Evolutionary conservation across 2,888 invertebrate species (phyloP).

Genomic region (Zygothrica quintamaculata): DNA sequence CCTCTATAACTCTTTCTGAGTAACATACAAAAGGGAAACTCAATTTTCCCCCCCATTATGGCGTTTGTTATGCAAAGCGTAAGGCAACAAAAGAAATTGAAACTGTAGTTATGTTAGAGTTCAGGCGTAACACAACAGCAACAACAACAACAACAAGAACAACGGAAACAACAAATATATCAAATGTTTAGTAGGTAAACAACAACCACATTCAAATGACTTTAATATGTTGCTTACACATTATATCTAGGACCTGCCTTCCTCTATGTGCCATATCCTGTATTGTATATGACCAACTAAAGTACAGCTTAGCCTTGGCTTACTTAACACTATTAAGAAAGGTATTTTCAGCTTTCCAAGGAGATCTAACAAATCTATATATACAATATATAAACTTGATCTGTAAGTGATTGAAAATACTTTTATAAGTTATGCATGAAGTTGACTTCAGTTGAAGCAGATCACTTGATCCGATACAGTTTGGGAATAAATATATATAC

Average conservation of each 20-base stretch:
- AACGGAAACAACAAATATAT: constrained; percentile 21
- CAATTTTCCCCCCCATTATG: too few species aligned
- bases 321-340: too few species aligned
- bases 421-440: too few species aligned
- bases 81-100: constrained; percentile 54
- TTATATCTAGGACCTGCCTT: neutral
- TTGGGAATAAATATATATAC: too few species aligned
- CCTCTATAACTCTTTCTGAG: constrained; percentile 1
- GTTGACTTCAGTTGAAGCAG: too few species aligned
- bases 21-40: constrained; percentile 34
- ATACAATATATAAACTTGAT: too few species aligned
- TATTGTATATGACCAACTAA: constrained; percentile 2
- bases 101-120: constrained; percentile 69
- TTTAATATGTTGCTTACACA: neutral
- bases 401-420: too few species aligned
- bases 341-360: too few species aligned
- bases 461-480: too few species aligned
- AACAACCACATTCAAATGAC: constrained; percentile 23
- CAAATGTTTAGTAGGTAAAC: constrained; percentile 9
- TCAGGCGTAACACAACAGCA: constrained; percentile 36
- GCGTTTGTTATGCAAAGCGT: constrained; percentile 30
- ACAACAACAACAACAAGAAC: constrained; percentile 9
- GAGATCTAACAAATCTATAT: too few species aligned
- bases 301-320: neutral
- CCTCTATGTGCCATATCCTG: too few species aligned